These are phyloP conservation scores for Oophaga pumilio DNA, from an alignment of 2,113 vertebrate species.

Conservation along the genomic window DNA sequence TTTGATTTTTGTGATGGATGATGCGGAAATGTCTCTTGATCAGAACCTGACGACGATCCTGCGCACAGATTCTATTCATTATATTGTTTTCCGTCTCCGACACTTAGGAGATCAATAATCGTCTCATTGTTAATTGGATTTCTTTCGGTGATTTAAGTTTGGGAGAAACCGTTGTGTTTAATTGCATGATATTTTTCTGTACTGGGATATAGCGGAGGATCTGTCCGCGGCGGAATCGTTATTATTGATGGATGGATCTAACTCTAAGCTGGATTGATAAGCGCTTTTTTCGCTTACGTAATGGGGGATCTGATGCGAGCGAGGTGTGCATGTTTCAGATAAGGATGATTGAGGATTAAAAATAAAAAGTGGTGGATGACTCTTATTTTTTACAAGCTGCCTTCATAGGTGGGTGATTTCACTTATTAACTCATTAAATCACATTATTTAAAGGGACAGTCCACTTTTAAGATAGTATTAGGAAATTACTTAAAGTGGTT, in stretches of 20 bases:
- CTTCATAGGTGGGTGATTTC: too few relatives aligned
- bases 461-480: too few relatives aligned
- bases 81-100: background rate
- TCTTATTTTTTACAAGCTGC: background rate
- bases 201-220: background rate
- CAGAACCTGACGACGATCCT: background rate
- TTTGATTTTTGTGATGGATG: background rate
- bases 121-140: background rate
- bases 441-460: background rate
- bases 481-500: too few relatives aligned
- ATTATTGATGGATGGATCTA: slow-evolving; percentile 3
- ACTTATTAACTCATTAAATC: background rate
- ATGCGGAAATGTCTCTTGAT: background rate
- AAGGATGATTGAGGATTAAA: background rate
- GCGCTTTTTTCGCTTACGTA: background rate
- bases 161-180: background rate
- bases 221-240: background rate
- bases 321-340: background rate
- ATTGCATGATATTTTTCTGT: background rate
- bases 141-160: background rate
- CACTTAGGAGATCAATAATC: background rate
- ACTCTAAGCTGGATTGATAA: background rate
- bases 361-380: background rate
- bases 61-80: background rate
- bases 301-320: background rate